Evolutionary conservation across 1,140 invertebrate genomes (phyloP).

Genomic region (Hirudo medicinalis): DNA sequence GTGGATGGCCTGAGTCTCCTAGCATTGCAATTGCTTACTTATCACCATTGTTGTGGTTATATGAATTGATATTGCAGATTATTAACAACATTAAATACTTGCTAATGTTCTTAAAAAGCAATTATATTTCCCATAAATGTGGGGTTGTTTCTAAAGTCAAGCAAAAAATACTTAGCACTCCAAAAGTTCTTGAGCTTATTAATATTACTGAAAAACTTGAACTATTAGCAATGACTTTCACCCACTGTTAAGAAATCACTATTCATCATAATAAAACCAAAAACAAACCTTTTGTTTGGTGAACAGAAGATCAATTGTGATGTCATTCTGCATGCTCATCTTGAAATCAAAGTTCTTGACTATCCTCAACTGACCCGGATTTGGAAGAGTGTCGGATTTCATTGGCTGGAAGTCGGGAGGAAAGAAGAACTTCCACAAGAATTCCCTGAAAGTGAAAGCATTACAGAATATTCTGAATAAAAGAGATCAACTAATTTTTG

Average conservation of each 20-base stretch:
- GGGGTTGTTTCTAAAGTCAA: too few relatives aligned
- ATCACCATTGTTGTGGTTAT: slow-evolving; percentile 19
- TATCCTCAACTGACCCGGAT: slow-evolving; percentile 69
- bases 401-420: slow-evolving; percentile 47
- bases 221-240: too few relatives aligned
- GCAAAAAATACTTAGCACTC: too few relatives aligned
- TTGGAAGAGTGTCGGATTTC: slow-evolving; percentile 45
- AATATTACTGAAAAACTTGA: too few relatives aligned
- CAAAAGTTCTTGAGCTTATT: too few relatives aligned
- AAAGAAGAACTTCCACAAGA: slow-evolving; percentile 90
- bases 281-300: slow-evolving; percentile 67
- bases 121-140: too few relatives aligned
- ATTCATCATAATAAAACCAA: neutral
- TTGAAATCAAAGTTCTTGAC: slow-evolving; percentile 84
- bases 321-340: slow-evolving; percentile 73
- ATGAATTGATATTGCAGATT: slow-evolving; percentile 18
- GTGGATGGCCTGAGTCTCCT: slow-evolving; percentile 87
- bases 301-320: slow-evolving; percentile 86
- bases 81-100: neutral
- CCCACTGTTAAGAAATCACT: too few relatives aligned
- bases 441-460: slow-evolving; percentile 47
- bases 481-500: neutral
- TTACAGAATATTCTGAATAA: slow-evolving; percentile 12
- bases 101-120: too few relatives aligned
- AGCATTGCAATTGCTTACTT: neutral